Evolutionary conservation across 2,113 vertebrate species (phyloP), one percentile per base, ranked within the genome.

Genomic region (Indri indri): DNA sequence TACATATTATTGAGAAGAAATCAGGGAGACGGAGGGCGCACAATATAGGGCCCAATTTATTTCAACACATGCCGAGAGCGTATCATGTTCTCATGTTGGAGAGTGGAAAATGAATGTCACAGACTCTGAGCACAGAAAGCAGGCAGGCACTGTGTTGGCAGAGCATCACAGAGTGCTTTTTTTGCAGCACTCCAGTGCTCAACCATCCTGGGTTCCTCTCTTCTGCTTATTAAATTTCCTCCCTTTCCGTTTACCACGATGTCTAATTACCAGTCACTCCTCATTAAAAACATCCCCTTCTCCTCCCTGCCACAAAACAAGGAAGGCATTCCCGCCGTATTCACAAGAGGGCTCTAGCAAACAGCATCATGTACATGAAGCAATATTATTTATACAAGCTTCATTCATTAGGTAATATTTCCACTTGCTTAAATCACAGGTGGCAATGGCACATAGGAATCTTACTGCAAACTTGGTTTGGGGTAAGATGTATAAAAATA

Each of bases 51-150:
- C 37, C 54, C 52, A 32, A 47, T 32, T 66, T 76, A 76, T 34
- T 70, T 63, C 23, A 63, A 42, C 23, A 52, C 27, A 81, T 61
- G 25, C n/a, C 32, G 30, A 42, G 30, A 23, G 40, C 23, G 76
- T 37, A 4, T 20, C 2, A 11, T 0, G 1, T 63, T 79, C 52
- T 25, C 6, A 61, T 8, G 0, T 13, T 25, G 30, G 25, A 50
- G 30, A 76, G 47, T 17, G 23, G 11, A 6, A 83, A 74, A 40
- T 16, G 20, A 61, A 63, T 32, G 42, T 3, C 89, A 11, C 50
- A 27, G 52, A 71, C 16, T 32, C 79, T 27, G 37, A 59, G 68
- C 37, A 34, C 68, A 40, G 10, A 63, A 25, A 42, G 50, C 45
- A 66, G 20, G 57, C 4, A 14, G 71, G 34, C 54, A n/a, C 4